phyloP scores from a whole-genome alignment of 2,113 vertebrate genomes.

The Thinocorus orbignyianus region DNA sequence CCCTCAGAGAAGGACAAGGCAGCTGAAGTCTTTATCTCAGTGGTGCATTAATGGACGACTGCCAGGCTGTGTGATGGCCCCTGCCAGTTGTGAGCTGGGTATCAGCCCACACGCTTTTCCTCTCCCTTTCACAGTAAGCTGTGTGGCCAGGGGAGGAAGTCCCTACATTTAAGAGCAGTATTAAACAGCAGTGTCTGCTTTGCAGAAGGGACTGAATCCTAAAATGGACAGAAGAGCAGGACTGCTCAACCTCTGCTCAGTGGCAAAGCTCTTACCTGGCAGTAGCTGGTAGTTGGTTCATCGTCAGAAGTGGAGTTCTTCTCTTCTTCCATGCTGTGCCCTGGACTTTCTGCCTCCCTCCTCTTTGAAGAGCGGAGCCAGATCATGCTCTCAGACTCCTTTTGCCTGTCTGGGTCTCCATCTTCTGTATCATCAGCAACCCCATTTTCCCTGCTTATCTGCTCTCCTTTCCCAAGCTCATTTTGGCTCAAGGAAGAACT shows the following conservation, averaged over 20 bases:
- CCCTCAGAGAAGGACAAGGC: background rate
- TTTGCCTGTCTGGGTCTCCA: slow-evolving; percentile 69
- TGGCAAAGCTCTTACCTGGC: slow-evolving; percentile 71
- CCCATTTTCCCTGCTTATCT: slow-evolving; percentile 65
- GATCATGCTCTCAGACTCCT: slow-evolving; percentile 59
- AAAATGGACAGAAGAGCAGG: background rate
- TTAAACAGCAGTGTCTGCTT: background rate
- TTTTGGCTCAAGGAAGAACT: slow-evolving; percentile 63
- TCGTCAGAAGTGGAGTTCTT: slow-evolving; percentile 66
- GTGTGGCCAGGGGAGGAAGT: background rate
- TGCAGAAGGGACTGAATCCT: background rate
- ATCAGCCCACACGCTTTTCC: background rate
- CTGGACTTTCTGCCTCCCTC: slow-evolving; percentile 57
- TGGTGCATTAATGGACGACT: background rate
- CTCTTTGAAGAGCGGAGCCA: slow-evolving; percentile 60
- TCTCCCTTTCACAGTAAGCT: background rate
- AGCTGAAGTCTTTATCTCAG: background rate
- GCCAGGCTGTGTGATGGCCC: background rate
- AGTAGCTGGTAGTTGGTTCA: slow-evolving; percentile 75
- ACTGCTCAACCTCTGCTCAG: background rate
- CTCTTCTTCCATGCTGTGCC: slow-evolving; percentile 62
- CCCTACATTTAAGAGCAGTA: background rate
- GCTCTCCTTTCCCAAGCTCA: slow-evolving; percentile 58
- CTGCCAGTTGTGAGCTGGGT: background rate
- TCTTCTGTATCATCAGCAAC: slow-evolving; percentile 67